A percentile compares a stretch with the other conserved stretches of the same genome.
phyloP scores from a whole-genome alignment of 2,888 invertebrate genomes.

The Aphodius sticticus region DNA sequence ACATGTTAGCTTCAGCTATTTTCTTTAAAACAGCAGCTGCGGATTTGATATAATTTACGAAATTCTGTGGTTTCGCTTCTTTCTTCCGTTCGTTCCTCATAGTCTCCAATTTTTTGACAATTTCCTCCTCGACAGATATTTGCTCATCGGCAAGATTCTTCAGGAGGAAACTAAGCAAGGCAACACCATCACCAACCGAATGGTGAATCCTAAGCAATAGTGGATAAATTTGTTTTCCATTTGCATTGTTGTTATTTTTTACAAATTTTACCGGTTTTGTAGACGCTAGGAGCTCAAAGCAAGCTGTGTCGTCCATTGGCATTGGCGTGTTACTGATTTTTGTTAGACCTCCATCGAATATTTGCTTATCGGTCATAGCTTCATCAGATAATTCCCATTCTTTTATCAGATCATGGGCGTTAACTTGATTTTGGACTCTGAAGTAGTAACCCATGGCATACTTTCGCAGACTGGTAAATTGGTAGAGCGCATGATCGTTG shows the following conservation, averaged over 20 bases:
- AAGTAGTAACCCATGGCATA: slow-evolving; percentile 28
- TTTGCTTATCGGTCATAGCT: slow-evolving; percentile 14
- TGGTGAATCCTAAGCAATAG: slow-evolving; percentile 32
- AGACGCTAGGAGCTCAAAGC: slow-evolving; percentile 30
- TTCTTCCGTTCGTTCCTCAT: background rate
- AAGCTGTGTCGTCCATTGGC: slow-evolving; percentile 27
- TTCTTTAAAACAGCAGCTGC: background rate
- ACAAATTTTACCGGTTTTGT: slow-evolving; percentile 26
- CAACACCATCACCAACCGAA: slow-evolving; percentile 28
- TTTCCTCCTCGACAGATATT: slow-evolving; percentile 20
- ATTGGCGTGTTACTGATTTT: slow-evolving; percentile 24
- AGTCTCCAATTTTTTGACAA: slow-evolving; percentile 6
- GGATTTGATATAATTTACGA: background rate
- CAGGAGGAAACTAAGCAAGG: slow-evolving; percentile 27
- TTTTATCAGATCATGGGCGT: slow-evolving; percentile 19
- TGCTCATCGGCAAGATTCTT: slow-evolving; percentile 27
- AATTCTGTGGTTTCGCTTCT: background rate
- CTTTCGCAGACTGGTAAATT: slow-evolving; percentile 25
- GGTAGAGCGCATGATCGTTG: slow-evolving; percentile 19
- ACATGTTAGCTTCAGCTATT: slow-evolving; percentile 25
- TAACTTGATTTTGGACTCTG: slow-evolving; percentile 24
- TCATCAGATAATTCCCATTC: slow-evolving; percentile 23
- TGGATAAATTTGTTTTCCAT: slow-evolving; percentile 13
- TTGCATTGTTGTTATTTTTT: background rate
- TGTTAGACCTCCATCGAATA: slow-evolving; percentile 27